phyloP scores from a whole-genome alignment of 2,888 invertebrate genomes.

The Aporophyla lueneburgensis region DNA sequence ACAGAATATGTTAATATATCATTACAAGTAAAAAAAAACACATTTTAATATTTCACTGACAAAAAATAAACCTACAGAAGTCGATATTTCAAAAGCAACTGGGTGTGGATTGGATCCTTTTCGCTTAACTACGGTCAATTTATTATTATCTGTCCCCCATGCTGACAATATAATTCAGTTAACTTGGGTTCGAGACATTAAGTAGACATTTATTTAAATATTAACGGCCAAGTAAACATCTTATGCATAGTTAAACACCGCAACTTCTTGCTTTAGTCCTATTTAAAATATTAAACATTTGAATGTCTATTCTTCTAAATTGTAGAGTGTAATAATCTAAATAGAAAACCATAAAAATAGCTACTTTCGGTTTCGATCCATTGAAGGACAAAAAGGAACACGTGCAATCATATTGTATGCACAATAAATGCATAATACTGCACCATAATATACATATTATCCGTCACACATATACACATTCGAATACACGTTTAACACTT shows the following conservation, averaged over 20 bases:
- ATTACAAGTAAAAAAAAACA: too few species aligned
- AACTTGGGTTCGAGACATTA: conserved; percentile 48
- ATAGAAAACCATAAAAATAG: conserved; percentile 42
- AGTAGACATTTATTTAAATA: conserved; percentile 60
- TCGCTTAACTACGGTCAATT: too few species aligned
- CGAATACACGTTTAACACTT: conserved; percentile 60
- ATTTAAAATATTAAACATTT: conserved; percentile 38
- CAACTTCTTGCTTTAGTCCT: conserved; percentile 32
- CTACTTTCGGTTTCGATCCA: conserved; percentile 34
- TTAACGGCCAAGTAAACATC: conserved; percentile 54
- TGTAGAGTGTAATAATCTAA: conserved; percentile 30
- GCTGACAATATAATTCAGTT: conserved; percentile 56
- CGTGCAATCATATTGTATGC: conserved; percentile 50
- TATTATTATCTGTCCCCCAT: conserved; percentile 47
- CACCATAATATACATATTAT: conserved; percentile 58
- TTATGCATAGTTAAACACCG: conserved; percentile 50
- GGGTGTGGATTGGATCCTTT: too few species aligned
- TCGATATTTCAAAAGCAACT: too few species aligned
- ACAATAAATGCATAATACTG: conserved; percentile 64
- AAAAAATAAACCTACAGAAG: too few species aligned
- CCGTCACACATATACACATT: conserved; percentile 67
- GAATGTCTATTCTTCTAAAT: conserved; percentile 37
- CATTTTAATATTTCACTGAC: too few species aligned
- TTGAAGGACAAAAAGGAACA: conserved; percentile 41
- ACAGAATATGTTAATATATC: too few species aligned